Percentiles rank a stretch among this genome's conserved stretches.
These are phyloP conservation scores for Brachionus sp. DNA, from an alignment of 1,140 invertebrate genomes.

Conservation along the genomic window DNA sequence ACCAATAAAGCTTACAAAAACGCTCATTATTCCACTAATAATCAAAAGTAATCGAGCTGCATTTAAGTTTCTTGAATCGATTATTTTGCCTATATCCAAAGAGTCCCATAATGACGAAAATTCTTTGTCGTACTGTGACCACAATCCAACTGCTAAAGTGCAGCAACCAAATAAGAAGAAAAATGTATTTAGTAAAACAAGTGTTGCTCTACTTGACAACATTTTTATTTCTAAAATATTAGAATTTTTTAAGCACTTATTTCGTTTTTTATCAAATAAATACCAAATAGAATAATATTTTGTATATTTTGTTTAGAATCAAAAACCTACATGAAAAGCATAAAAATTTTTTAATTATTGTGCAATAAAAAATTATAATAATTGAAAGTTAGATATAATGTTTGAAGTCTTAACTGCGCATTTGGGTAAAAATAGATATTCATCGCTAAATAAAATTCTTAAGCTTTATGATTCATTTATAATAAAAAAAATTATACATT, in stretches of 20 bases:
- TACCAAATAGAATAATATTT: background rate
- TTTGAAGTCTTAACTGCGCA: too few relatives aligned
- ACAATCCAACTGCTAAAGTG: background rate
- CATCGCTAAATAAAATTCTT: too few relatives aligned
- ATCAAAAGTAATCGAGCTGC: slow-evolving; percentile 24
- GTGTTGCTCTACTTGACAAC: slow-evolving; percentile 33
- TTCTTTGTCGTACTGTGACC: slow-evolving; percentile 45
- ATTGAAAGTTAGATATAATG: too few relatives aligned
- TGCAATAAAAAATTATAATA: too few relatives aligned
- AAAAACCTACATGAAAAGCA: background rate
- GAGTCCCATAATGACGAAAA: slow-evolving; percentile 28
- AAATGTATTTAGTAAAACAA: slow-evolving; percentile 9
- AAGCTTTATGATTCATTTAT: too few relatives aligned
- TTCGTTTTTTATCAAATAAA: background rate
- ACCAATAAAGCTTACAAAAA: slow-evolving; percentile 41
- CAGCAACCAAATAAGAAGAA: slow-evolving; percentile 24
- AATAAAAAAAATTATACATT: too few relatives aligned
- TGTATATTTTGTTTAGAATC: background rate
- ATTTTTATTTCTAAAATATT: background rate
- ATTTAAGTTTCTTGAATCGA: slow-evolving; percentile 32
- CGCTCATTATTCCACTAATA: slow-evolving; percentile 20
- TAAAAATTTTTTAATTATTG: background rate
- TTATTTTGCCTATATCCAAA: slow-evolving; percentile 33
- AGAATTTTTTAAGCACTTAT: background rate
- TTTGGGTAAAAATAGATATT: too few relatives aligned